Conservation (phyloP, 2,797 vertebrate genomes). For the Loriculus beryllinus region DNA sequence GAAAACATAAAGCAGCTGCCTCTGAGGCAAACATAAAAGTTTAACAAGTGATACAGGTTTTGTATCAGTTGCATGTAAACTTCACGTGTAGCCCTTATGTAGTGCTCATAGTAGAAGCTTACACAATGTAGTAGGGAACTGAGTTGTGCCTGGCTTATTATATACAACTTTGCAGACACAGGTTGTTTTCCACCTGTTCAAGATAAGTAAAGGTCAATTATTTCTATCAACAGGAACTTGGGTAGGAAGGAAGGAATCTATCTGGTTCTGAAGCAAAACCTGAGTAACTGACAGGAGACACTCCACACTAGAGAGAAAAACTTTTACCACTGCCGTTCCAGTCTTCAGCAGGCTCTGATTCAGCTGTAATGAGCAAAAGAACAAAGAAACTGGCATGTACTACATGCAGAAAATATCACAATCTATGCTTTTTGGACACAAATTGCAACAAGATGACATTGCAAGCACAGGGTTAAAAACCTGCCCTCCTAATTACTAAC, state of each 20-base stretch:
- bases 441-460: background rate
- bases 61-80: background rate
- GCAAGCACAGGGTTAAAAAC: background rate
- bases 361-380: background rate
- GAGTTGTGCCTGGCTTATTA: background rate
- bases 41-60: background rate
- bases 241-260: background rate
- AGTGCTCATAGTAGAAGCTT: background rate
- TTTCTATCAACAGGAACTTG: background rate
- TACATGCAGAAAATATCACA: background rate
- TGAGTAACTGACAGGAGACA: background rate
- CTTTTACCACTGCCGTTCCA: background rate
- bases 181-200: background rate
- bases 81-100: background rate
- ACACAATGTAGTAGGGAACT: background rate
- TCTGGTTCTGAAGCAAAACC: background rate
- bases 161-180: background rate
- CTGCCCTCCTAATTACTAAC: background rate
- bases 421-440: rapidly evolving
- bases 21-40: background rate
- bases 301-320: background rate
- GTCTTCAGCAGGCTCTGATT: background rate
- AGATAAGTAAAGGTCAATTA: background rate
- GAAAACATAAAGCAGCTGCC: background rate
- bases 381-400: background rate